A percentile compares a stretch with the other conserved stretches of the same genome.
Evolutionary conservation across 23 tunicate genomes (phyloP).

Genomic region (Halocynthia aurantium): DNA sequence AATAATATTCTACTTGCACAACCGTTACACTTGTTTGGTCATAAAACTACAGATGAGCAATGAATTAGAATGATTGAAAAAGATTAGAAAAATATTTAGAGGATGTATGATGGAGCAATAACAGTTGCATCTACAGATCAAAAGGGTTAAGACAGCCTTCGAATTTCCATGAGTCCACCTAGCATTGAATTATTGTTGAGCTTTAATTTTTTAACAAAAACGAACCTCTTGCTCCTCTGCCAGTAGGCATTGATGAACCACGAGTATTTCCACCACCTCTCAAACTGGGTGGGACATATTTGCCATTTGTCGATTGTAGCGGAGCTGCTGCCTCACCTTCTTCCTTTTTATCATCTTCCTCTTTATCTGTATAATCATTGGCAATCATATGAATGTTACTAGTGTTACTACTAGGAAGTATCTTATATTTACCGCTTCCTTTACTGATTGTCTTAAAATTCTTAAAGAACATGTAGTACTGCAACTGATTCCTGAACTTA

Average conservation of each 20-base stretch:
- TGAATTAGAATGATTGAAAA: not conserved
- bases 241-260: constrained; percentile 68
- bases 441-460: constrained; percentile 38
- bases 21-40: no score
- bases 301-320: constrained; percentile 31
- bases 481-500: constrained; percentile 78
- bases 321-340: constrained; percentile 13
- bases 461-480: constrained; percentile 91
- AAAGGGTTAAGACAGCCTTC: no score
- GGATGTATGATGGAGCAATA: no score
- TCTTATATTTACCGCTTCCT: not conserved
- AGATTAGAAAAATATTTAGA: no score
- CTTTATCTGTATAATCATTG: not conserved
- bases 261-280: constrained; percentile 61
- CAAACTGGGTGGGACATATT: constrained; percentile 86
- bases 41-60: no score
- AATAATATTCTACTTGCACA: no score
- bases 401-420: not conserved
- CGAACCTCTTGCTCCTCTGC: constrained; percentile 35
- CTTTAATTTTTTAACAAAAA: not conserved
- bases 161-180: no score
- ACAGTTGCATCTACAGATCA: no score
- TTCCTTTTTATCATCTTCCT: constrained; percentile 28
- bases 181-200: no score
- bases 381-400: not conserved